phyloP scores from a whole-genome alignment of 2,113 vertebrate genomes.

The Serinus canaria region DNA sequence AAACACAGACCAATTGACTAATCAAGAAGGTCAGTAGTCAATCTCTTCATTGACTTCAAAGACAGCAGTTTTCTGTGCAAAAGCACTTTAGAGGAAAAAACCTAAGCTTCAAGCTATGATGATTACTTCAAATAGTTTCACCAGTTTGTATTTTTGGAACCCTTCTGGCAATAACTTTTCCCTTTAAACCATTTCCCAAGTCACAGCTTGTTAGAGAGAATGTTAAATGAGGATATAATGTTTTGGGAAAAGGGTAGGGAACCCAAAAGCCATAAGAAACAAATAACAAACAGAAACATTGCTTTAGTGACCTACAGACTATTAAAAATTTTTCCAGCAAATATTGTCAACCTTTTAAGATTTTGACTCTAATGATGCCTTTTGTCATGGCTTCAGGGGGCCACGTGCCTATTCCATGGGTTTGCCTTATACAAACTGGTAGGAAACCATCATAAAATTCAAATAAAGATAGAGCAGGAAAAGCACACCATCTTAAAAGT shows the following conservation, averaged over 20 bases:
- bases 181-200: slow-evolving; percentile 16
- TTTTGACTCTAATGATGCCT: background rate
- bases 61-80: background rate
- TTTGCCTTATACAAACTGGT: background rate
- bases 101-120: background rate
- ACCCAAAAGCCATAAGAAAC: slow-evolving; percentile 10
- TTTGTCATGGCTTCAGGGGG: background rate
- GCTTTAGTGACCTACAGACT: background rate
- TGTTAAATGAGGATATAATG: slow-evolving; percentile 3
- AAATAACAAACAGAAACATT: slow-evolving; percentile 2
- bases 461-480: background rate
- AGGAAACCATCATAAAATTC: background rate
- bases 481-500: background rate
- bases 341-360: background rate
- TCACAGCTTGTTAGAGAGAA: slow-evolving; percentile 18
- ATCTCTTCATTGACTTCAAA: background rate
- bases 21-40: background rate
- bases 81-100: background rate
- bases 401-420: background rate
- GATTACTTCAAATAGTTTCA: slow-evolving; percentile 22
- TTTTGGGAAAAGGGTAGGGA: slow-evolving; percentile 32
- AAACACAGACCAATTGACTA: background rate
- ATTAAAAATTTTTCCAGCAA: background rate
- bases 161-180: slow-evolving; percentile 11
- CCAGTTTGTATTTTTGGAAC: slow-evolving; percentile 27